These are phyloP conservation scores for Zaprionus obscuricornis DNA, from an alignment of 2,888 invertebrate species.

Conservation along the genomic window DNA sequence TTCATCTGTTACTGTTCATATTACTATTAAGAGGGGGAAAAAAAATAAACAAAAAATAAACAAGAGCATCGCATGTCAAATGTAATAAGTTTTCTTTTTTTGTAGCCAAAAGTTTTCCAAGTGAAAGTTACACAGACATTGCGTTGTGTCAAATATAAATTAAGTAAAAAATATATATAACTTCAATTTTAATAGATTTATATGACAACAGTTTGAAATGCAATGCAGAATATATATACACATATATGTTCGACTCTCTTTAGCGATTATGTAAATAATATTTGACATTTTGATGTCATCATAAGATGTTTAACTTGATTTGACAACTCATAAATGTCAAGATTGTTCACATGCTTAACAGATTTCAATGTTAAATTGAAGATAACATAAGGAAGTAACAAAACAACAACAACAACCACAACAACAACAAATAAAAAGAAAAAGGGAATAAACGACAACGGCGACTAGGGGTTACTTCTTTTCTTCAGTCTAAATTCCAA, in stretches of 20 bases:
- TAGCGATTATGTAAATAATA: constrained; percentile 55
- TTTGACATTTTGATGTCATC: constrained; percentile 52
- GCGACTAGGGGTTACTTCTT: no score
- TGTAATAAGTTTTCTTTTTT: constrained; percentile 54
- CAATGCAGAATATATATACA: not conserved
- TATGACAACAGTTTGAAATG: no score
- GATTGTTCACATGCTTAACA: constrained; percentile 36
- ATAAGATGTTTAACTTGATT: constrained; percentile 13
- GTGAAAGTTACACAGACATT: constrained; percentile 37
- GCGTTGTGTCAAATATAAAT: no score
- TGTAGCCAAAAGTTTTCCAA: not conserved
- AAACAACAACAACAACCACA: constrained; percentile 29
- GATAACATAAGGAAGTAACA: no score
- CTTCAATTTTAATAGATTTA: no score
- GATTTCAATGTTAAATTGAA: constrained; percentile 3
- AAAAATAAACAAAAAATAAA: constrained; percentile 1
- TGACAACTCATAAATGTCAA: constrained; percentile 62
- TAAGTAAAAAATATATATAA: no score
- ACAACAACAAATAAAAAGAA: constrained; percentile 21
- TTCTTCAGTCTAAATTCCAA: no score
- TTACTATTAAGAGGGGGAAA: constrained; percentile 19
- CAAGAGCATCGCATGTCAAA: constrained; percentile 69
- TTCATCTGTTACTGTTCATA: constrained; percentile 47
- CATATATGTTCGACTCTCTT: not conserved
- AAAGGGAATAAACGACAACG: constrained; percentile 18